Evolutionary conservation across 35 echinoderm and acorn worm species (phyloP), one percentile per base, ranked within the genome.

Genomic region (Eucidaris tribuloides): DNA sequence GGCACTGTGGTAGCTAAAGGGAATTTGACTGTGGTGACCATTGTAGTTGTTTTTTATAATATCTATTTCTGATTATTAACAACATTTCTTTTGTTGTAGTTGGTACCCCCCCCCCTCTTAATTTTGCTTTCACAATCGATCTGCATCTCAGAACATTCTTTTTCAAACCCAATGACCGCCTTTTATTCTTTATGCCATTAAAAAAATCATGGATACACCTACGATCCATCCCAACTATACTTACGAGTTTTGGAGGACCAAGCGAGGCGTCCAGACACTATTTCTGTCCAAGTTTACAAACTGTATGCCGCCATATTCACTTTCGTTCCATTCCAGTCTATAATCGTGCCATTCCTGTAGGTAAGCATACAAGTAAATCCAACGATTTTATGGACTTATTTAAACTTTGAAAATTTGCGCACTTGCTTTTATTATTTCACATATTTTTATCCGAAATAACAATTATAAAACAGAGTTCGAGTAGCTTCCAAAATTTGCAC

Each of bases 241-340:
- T 72, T 43, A 72, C 66, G 66, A 72, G 36, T 72, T 72, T n/a
- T 37, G 32, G n/a, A 72, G 23, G 66, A 72, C 43, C 4, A 72
- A 32, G 11, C 40, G 7, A 7, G 66, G 66, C 66, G 36, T 72
- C 66, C 66, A 72, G 35, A 72, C 36, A 7, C 33, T 24, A 23
- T 72, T 5, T n/a, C 33, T 5, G 66, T 43, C 32, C 7, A 72
- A n/a, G 20, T 72, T 72, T 9, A 72, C n/a, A 43, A 40, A 72
- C 11, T 37, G 66, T 23, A 72, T 40, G 20, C 66, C 66, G 66
- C 36, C 66, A 72, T 72, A 72, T n/a, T 42, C n/a, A 5, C 9
- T 72, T 39, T 72, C 66, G 19, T 72, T 72, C 66, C 40, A 72
- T 43, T 32, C 36, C 33, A 72, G 33, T 41, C 66, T 11, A 23